phyloP scores from a whole-genome alignment of 2,797 vertebrate species.

The Molossus alvarezi region DNA sequence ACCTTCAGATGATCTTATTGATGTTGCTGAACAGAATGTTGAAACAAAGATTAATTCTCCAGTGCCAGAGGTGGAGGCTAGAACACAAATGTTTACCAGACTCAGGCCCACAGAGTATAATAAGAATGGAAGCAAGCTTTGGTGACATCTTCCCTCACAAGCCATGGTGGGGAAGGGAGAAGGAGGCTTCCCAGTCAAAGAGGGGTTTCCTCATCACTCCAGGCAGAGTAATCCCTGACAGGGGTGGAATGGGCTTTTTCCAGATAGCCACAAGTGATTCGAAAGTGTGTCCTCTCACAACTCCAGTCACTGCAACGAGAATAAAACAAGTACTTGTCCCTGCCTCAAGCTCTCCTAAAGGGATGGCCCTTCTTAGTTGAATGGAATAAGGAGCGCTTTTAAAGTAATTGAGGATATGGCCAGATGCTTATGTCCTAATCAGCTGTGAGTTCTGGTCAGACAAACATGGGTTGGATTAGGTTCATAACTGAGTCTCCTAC shows the following conservation, averaged over 20 bases:
- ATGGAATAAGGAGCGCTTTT: background rate
- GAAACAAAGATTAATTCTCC: slow-evolving; percentile 48
- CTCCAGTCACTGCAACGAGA: background rate
- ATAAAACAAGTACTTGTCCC: background rate
- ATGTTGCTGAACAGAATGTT: slow-evolving; percentile 3
- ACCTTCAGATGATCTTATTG: background rate
- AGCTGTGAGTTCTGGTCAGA: background rate
- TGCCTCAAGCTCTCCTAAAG: background rate
- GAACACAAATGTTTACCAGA: background rate
- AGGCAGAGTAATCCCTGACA: background rate
- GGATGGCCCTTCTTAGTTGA: background rate
- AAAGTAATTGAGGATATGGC: background rate
- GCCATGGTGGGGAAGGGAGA: background rate
- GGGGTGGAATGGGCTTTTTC: background rate
- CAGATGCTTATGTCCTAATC: background rate
- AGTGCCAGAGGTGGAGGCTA: background rate
- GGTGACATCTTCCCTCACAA: background rate
- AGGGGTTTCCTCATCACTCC: background rate
- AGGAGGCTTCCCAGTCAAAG: background rate
- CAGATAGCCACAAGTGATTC: background rate
- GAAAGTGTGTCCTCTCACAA: background rate
- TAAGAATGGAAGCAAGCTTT: background rate
- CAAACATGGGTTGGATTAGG: background rate
- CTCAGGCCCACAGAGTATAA: background rate
- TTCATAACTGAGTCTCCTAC: background rate